Conservation (phyloP, 2,113 vertebrate species). For the Callipepla squamata region DNA sequence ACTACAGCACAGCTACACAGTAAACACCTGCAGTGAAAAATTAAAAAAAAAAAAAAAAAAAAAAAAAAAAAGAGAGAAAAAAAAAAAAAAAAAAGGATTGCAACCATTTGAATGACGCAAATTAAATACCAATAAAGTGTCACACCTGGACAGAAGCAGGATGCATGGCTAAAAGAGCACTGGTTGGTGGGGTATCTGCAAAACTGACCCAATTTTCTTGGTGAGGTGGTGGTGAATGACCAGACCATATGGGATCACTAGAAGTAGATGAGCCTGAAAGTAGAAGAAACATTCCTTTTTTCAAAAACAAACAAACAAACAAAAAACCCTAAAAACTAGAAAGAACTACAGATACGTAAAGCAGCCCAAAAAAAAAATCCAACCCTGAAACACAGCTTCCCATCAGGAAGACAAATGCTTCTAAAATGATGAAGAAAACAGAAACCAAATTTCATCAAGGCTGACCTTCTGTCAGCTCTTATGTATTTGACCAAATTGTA, state of each 20-base stretch:
- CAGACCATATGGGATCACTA: constrained; percentile 91
- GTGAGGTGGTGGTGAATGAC: constrained; percentile 92
- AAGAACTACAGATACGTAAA: background rate
- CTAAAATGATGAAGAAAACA: background rate
- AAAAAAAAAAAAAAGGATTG: constrained; percentile 58
- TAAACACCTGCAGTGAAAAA: constrained; percentile 64
- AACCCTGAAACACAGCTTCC: background rate
- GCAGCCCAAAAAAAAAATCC: background rate
- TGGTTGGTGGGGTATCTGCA: constrained; percentile 97
- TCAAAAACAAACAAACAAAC: background rate
- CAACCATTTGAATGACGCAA: constrained; percentile 80
- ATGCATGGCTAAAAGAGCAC: constrained; percentile 94
- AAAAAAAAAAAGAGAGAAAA: constrained; percentile 65
- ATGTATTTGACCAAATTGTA: background rate
- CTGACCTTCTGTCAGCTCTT: background rate
- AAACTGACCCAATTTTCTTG: constrained; percentile 99
- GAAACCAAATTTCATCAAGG: background rate
- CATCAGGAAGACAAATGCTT: background rate
- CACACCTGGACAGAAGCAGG: constrained; percentile 97
- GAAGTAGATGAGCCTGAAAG: constrained; percentile 81
- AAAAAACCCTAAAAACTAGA: background rate
- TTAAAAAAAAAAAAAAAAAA: constrained; percentile 62
- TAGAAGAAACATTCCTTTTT: constrained; percentile 62
- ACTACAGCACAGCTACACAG: constrained; percentile 49
- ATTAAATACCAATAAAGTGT: constrained; percentile 86